Evolutionary conservation across 2,113 vertebrate genomes (phyloP), one percentile per base, ranked within the genome.

Genomic region (Neopipo cinnamomea): DNA sequence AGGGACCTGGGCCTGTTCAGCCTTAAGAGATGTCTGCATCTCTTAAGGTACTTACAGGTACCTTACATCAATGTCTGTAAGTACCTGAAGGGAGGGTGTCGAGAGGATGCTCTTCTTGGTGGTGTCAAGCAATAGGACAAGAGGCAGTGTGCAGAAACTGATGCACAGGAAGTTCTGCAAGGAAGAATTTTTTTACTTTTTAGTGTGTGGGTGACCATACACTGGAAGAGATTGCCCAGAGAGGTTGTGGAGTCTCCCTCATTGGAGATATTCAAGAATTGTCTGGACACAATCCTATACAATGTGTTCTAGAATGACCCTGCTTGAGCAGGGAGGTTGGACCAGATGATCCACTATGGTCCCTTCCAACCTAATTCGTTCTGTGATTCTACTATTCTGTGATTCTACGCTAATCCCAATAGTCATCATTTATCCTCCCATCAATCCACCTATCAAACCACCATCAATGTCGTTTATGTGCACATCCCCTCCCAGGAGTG

Each of bases 1-100:
- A 59, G 37, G 2, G 28, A 39, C n/a, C 15, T 78, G 65, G 9
- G 65, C 8, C 39, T 46, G 15, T 30, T 78, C 47, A n/a, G n/a
- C 0, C n/a, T 47, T 1, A 44, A 37, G 31, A 46, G n/a, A 41
- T 30, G 12, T 3, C n/a, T n/a, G n/a, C n/a, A n/a, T n/a, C n/a
- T n/a, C n/a, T n/a, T n/a, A n/a, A n/a, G n/a, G n/a, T n/a, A n/a
- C n/a, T n/a, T n/a, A n/a, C n/a, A n/a, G n/a, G n/a, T n/a, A n/a
- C n/a, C n/a, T n/a, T n/a, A n/a, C n/a, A 47, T 0, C 30, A 21
- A 1, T 46, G 55, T n/a, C 15, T 18, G 1, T 39, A 11, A 47
- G 41, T 24, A 30, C 47, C 41, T 63, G 56, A 47, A n/a, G 41
- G 23, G 8, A 71, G 1, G 12, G 23, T 25, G 10, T 11, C 6